phyloP scores from a whole-genome alignment of 2,797 vertebrate species.

The Rhinatrema bivittatum region DNA sequence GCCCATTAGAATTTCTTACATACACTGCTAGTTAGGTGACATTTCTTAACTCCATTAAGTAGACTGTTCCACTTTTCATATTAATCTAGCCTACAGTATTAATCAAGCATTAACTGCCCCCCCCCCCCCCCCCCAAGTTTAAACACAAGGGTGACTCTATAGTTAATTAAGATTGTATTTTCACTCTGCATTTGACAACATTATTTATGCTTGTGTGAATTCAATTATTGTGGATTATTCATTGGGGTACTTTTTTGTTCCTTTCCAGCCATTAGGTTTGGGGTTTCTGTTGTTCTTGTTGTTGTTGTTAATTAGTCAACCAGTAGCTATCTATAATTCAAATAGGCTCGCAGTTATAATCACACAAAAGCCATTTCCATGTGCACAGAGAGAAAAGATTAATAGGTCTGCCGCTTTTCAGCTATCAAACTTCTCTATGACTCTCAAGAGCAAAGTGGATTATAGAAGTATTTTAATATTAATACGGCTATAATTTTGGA shows the following conservation, averaged over 20 bases:
- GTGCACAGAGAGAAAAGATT: background rate
- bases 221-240: constrained; percentile 25
- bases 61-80: background rate
- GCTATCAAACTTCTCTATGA: background rate
- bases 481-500: constrained; percentile 10
- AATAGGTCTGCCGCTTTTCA: background rate
- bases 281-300: no score
- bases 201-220: constrained; percentile 16
- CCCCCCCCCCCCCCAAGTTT: no score
- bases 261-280: constrained; percentile 3
- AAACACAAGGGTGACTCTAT: no score
- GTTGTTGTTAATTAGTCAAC: constrained; percentile 17
- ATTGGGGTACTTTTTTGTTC: background rate
- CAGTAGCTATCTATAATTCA: constrained; percentile 4
- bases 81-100: constrained; percentile 8
- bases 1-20: background rate
- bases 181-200: background rate
- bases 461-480: background rate
- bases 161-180: constrained; percentile 3
- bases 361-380: background rate
- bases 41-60: constrained; percentile 12
- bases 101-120: constrained; percentile 8
- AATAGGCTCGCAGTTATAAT: background rate
- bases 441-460: background rate
- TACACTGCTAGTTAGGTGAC: background rate